Percentiles rank a stretch among this genome's conserved stretches.
Conservation (phyloP, 92 coral and sea anemone species). For the Ricordea florida region DNA sequence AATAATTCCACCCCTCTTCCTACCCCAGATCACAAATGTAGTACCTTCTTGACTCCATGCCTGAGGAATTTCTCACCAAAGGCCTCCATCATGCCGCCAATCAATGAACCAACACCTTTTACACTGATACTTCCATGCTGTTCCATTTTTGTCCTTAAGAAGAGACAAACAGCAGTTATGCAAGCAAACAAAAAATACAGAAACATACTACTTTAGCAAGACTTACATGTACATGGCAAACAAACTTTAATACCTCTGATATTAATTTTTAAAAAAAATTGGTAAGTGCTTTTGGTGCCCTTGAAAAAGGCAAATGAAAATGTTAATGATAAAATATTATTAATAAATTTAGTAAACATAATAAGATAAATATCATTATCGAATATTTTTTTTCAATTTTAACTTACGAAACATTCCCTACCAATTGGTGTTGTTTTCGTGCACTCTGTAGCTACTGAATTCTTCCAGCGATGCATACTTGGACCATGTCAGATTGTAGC, state of each 20-base stretch:
- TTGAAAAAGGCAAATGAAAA: no score
- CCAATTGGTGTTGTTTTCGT: constrained; percentile 68
- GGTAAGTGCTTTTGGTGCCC: no score
- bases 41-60: constrained; percentile 92
- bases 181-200: neutral
- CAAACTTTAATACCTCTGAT: no score
- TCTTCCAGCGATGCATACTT: constrained; percentile 84
- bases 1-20: no score
- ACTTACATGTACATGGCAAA: no score
- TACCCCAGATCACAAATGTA: no score
- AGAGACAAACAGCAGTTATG: neutral
- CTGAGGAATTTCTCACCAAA: constrained; percentile 68
- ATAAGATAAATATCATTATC: neutral
- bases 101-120: constrained; percentile 77
- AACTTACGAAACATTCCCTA: constrained; percentile 9
- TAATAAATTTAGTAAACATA: no score
- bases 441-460: constrained; percentile 71
- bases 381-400: neutral
- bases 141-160: constrained; percentile 83
- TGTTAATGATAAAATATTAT: no score
- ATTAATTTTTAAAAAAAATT: no score
- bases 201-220: no score
- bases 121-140: constrained; percentile 87
- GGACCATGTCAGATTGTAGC: constrained; percentile 82
- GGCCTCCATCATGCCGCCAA: constrained; percentile 79